Evolutionary conservation across 2,797 vertebrate species (phyloP).

Genomic region (Pteronotus mesoamericanus): DNA sequence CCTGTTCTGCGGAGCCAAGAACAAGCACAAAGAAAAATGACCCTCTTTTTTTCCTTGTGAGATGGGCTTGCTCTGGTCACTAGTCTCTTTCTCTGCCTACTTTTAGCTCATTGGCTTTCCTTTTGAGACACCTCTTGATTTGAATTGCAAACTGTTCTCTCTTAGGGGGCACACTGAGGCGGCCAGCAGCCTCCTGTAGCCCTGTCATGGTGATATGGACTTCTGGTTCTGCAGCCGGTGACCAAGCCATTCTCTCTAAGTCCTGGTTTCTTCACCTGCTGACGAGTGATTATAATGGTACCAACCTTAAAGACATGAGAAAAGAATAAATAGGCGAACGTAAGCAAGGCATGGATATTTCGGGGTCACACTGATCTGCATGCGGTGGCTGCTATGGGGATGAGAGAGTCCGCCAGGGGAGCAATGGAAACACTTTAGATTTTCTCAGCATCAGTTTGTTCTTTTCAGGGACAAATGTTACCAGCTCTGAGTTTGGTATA

Average conservation of each 20-base stretch:
- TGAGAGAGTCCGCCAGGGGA: not conserved
- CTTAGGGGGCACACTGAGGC: not conserved
- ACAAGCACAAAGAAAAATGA: not conserved
- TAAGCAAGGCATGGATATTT: not conserved
- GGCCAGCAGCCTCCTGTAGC: not conserved
- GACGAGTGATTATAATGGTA: not conserved
- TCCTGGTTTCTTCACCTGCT: not conserved
- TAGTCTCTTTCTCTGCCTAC: not conserved
- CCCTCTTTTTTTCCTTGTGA: not conserved
- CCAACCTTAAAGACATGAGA: not conserved
- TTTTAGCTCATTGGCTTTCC: not conserved
- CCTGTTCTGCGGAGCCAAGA: not conserved
- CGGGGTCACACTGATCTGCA: not conserved
- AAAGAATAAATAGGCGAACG: not conserved
- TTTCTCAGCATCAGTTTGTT: not conserved
- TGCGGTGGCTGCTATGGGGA: not conserved
- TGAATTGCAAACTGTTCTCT: not conserved
- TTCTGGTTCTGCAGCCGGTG: not conserved
- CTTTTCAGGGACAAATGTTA: not conserved
- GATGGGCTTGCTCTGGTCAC: not conserved
- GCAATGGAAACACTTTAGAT: not conserved
- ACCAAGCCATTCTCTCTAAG: not conserved
- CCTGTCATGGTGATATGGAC: not conserved
- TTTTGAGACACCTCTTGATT: not conserved
- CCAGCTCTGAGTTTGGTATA: not conserved